phyloP scores from a whole-genome alignment of 1,140 invertebrate genomes.

The Zaprionus vittiger region DNA sequence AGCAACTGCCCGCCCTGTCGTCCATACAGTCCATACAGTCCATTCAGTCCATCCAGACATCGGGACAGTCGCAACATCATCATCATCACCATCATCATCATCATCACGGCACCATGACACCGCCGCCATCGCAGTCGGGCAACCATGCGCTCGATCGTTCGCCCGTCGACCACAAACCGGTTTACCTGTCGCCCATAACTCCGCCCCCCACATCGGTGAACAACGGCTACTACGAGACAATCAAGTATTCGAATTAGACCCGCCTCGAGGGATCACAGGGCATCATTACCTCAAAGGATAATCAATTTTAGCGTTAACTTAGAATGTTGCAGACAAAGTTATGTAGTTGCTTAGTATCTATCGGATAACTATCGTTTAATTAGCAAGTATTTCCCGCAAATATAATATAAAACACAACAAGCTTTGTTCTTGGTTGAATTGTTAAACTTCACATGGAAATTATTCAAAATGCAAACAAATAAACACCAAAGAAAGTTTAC shows the following conservation, averaged over 20 bases:
- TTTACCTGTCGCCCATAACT: slow-evolving; percentile 75
- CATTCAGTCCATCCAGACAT: slow-evolving; percentile 36
- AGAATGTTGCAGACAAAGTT: slow-evolving; percentile 57
- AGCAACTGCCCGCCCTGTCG: slow-evolving; percentile 70
- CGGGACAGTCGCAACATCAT: slow-evolving; percentile 38
- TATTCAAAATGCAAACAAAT: background rate
- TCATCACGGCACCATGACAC: slow-evolving; percentile 67
- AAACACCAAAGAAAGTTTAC: slow-evolving; percentile 4
- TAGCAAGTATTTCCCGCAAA: slow-evolving; percentile 22
- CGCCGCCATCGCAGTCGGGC: slow-evolving; percentile 70
- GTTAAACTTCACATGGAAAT: background rate
- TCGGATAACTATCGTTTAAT: slow-evolving; percentile 40
- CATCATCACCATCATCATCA: slow-evolving; percentile 53
- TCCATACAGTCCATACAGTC: slow-evolving; percentile 53
- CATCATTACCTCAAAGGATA: slow-evolving; percentile 79
- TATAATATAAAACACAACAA: slow-evolving; percentile 6
- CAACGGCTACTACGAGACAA: slow-evolving; percentile 69
- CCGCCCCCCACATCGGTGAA: slow-evolving; percentile 64
- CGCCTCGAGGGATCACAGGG: slow-evolving; percentile 19
- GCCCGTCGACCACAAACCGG: slow-evolving; percentile 76
- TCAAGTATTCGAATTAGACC: slow-evolving; percentile 75
- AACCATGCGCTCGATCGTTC: slow-evolving; percentile 65
- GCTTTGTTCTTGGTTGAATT: slow-evolving; percentile 20
- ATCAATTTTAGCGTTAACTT: slow-evolving; percentile 55
- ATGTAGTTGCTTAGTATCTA: slow-evolving; percentile 52